Evolutionary conservation across 1,140 invertebrate species (phyloP).

Genomic region (Zaprionus davidi): DNA sequence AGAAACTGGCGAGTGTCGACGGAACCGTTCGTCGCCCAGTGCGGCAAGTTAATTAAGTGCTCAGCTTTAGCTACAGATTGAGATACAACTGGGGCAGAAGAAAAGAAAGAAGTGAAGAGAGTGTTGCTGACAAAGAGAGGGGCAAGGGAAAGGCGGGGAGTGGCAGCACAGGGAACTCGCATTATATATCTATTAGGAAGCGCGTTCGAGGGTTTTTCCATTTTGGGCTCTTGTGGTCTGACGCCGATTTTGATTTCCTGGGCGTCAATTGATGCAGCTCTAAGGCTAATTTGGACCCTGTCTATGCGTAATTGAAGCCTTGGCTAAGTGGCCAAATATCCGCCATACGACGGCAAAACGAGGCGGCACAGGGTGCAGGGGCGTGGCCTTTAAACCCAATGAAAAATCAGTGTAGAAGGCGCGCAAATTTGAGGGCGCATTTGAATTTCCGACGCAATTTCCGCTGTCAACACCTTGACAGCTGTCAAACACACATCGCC

Average conservation of each 20-base stretch:
- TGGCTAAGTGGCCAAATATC: slow-evolving; percentile 50
- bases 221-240: slow-evolving; percentile 33
- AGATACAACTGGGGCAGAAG: neutral
- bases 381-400: neutral
- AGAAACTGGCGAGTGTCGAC: slow-evolving; percentile 10
- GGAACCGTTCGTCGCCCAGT: slow-evolving; percentile 6
- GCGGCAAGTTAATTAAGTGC: slow-evolving; percentile 66
- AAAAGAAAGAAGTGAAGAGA: neutral
- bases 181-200: slow-evolving; percentile 55
- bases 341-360: neutral
- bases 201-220: slow-evolving; percentile 13
- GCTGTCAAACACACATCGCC: slow-evolving; percentile 66
- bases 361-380: neutral
- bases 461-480: slow-evolving; percentile 79
- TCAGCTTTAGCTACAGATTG: slow-evolving; percentile 20
- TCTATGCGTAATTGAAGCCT: slow-evolving; percentile 23
- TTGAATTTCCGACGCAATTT: slow-evolving; percentile 80
- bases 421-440: slow-evolving; percentile 60
- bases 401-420: neutral
- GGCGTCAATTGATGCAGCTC: slow-evolving; percentile 48
- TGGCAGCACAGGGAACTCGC: neutral
- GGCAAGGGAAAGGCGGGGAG: neutral
- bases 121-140: neutral
- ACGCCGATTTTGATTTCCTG: slow-evolving; percentile 61
- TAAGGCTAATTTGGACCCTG: slow-evolving; percentile 30